These are phyloP conservation scores for Melanogrammus aeglefinus DNA, from an alignment of 2,797 vertebrate genomes.

Conservation along the genomic window DNA sequence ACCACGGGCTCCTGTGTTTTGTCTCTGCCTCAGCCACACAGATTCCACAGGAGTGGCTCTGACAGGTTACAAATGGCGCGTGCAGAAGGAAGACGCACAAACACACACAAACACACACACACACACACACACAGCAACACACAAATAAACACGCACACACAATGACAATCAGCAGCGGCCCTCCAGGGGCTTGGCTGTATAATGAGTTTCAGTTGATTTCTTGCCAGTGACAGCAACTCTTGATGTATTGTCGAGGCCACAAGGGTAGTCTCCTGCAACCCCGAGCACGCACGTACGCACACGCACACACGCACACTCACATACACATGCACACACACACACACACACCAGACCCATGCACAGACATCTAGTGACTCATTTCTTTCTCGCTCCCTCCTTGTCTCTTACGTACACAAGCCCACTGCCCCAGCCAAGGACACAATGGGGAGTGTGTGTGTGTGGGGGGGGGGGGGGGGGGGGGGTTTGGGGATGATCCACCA, in stretches of 20 bases:
- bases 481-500: not conserved
- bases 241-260: conserved; percentile 18
- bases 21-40: not conserved
- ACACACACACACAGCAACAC: not conserved
- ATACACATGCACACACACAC: not conserved
- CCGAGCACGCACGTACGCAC: not conserved
- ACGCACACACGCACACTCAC: not conserved
- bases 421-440: not conserved
- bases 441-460: no score
- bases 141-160: conserved; percentile 7
- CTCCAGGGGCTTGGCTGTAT: conserved; percentile 13
- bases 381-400: not conserved
- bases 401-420: not conserved
- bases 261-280: conserved; percentile 1
- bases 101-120: not conserved
- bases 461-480: no score
- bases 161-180: conserved; percentile 7
- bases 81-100: not conserved
- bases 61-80: conserved; percentile 1
- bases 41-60: conserved; percentile 8
- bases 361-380: not conserved
- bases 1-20: not conserved
- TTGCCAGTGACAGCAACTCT: conserved; percentile 25
- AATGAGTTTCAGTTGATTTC: conserved; percentile 33
- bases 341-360: not conserved